A percentile compares a stretch with the other conserved stretches of the same genome.
These are phyloP conservation scores for Podarcis siculus DNA, from an alignment of 2,797 vertebrate species.

Conservation along the genomic window DNA sequence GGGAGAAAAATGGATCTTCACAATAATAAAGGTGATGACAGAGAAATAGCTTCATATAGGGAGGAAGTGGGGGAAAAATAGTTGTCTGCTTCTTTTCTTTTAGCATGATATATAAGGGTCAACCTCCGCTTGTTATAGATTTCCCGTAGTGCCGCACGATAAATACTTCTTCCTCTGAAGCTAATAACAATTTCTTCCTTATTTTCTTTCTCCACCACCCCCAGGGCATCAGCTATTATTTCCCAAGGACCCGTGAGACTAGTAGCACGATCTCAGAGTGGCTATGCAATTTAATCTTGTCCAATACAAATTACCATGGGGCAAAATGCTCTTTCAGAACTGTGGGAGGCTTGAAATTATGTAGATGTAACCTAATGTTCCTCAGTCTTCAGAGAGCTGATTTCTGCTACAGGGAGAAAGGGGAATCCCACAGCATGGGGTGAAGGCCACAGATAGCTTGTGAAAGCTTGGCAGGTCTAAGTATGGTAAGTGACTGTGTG, in stretches of 20 bases:
- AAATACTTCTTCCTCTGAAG: conserved; percentile 38
- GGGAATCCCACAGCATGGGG: not conserved
- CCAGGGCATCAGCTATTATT: conserved; percentile 36
- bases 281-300: conserved; percentile 11
- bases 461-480: not conserved
- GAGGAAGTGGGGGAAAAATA: not conserved
- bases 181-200: conserved; percentile 36
- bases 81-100: conserved; percentile 33
- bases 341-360: not conserved
- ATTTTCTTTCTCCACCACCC: conserved; percentile 4
- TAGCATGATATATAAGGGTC: conserved; percentile 27
- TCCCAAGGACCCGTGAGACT: not conserved
- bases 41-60: conserved; percentile 46
- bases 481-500: not conserved
- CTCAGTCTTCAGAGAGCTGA: not conserved
- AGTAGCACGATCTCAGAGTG: not conserved
- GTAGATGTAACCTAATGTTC: not conserved
- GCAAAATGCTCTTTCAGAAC: not conserved
- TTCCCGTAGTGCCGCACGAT: conserved; percentile 34
- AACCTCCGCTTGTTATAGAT: conserved; percentile 29
- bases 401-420: not conserved
- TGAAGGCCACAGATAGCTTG: not conserved
- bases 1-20: conserved; percentile 21
- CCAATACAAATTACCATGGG: not conserved
- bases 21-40: conserved; percentile 36